Evolutionary conservation across 1,140 invertebrate species (phyloP).

Genomic region (Heliothis virescens): DNA sequence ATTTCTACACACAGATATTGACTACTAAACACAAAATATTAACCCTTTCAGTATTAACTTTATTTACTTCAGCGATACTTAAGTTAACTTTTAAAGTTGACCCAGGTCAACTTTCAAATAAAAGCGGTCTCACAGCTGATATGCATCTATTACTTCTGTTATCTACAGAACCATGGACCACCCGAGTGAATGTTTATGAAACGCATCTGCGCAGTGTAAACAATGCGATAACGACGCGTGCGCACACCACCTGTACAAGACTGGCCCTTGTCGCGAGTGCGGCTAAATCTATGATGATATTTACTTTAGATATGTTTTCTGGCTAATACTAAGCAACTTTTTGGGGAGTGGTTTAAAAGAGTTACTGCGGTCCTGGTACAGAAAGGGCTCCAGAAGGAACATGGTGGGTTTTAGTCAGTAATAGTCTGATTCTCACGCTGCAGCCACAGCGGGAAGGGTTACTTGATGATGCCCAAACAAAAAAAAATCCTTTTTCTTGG

Average conservation of each 20-base stretch:
- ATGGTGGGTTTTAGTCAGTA: too few relatives aligned
- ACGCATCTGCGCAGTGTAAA: slow-evolving; percentile 16
- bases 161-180: slow-evolving; percentile 22
- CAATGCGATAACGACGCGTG: slow-evolving; percentile 27
- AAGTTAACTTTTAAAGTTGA: too few relatives aligned
- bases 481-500: too few relatives aligned
- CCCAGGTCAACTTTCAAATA: background rate
- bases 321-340: background rate
- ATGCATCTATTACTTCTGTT: background rate
- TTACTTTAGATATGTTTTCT: too few relatives aligned
- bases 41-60: too few relatives aligned
- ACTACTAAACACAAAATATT: too few relatives aligned
- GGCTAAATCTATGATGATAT: background rate
- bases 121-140: background rate
- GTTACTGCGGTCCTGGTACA: too few relatives aligned
- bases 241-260: slow-evolving; percentile 19
- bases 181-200: slow-evolving; percentile 17
- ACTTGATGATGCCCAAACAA: background rate
- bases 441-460: too few relatives aligned
- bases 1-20: too few relatives aligned
- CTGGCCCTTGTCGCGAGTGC: background rate
- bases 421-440: too few relatives aligned
- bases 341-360: background rate
- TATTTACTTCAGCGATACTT: too few relatives aligned
- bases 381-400: too few relatives aligned